A percentile compares a stretch with the other conserved stretches of the same genome.
phyloP scores from a whole-genome alignment of 2,888 invertebrate species.

The Dolomedes plantarius region DNA sequence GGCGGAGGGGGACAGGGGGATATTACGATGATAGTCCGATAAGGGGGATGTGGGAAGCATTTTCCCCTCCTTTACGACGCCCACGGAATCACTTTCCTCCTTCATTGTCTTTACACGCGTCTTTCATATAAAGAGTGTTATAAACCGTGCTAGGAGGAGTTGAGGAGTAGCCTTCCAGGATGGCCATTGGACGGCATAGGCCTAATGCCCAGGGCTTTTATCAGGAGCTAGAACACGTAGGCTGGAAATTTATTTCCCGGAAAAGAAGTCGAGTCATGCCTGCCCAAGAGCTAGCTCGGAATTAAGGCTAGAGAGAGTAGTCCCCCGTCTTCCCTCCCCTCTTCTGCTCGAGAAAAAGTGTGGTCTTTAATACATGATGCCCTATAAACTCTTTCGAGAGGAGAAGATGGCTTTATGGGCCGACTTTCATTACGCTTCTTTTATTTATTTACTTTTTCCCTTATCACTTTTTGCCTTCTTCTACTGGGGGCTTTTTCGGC shows the following conservation, averaged over 20 bases:
- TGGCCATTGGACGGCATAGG: background rate
- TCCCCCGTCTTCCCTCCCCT: background rate
- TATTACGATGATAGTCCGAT: slow-evolving; percentile 22
- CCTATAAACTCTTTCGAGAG: slow-evolving; percentile 23
- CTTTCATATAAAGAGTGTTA: slow-evolving; percentile 26
- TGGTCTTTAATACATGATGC: slow-evolving; percentile 32
- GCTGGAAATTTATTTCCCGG: slow-evolving; percentile 26
- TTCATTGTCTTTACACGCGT: slow-evolving; percentile 34
- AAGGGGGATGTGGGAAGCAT: slow-evolving; percentile 5
- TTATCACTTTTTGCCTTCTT: slow-evolving; percentile 6
- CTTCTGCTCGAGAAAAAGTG: slow-evolving; percentile 1
- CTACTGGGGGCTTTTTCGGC: background rate
- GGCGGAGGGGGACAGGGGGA: background rate
- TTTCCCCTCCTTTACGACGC: slow-evolving; percentile 14
- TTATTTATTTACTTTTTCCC: slow-evolving; percentile 22
- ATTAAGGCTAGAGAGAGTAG: slow-evolving; percentile 14
- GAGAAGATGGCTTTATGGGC: slow-evolving; percentile 19
- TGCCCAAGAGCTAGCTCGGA: slow-evolving; percentile 15
- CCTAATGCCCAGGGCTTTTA: slow-evolving; percentile 13
- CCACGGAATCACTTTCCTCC: slow-evolving; percentile 22
- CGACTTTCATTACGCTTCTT: slow-evolving; percentile 25
- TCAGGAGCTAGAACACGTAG: slow-evolving; percentile 32
- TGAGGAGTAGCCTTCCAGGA: slow-evolving; percentile 1
- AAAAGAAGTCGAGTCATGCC: slow-evolving; percentile 25
- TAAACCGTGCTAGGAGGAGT: slow-evolving; percentile 13